A percentile compares a stretch with the other conserved stretches of the same genome.
phyloP scores from a whole-genome alignment of 2,113 vertebrate genomes.

The Arizona elegans region DNA sequence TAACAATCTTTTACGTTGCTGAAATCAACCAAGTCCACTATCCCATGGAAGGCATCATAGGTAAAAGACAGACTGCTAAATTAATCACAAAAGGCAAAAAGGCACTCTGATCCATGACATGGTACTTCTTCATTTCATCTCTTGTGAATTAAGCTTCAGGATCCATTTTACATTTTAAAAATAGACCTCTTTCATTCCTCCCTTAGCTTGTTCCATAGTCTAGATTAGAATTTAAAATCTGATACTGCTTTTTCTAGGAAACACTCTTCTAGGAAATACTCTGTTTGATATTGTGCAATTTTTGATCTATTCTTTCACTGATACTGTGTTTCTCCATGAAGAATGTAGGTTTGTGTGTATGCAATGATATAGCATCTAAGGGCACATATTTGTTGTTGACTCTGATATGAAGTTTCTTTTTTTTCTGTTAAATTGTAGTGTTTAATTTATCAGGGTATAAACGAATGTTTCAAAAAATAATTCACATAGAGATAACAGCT shows the following conservation, averaged over 20 bases:
- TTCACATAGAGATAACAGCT: not conserved
- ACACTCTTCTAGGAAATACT: not conserved
- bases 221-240: not conserved
- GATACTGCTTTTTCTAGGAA: not conserved
- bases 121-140: not conserved
- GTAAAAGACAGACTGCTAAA: not conserved
- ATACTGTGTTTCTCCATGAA: not conserved
- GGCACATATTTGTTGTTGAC: not conserved
- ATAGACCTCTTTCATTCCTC: not conserved
- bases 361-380: not conserved
- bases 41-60: not conserved
- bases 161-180: not conserved
- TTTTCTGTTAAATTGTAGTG: not conserved
- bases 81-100: not conserved
- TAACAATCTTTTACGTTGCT: not conserved
- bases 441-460: not conserved
- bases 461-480: not conserved
- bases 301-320: not conserved
- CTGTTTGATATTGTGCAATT: not conserved
- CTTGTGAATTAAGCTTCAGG: not conserved
- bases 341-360: not conserved
- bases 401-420: not conserved
- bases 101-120: not conserved
- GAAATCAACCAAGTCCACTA: not conserved
- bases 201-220: not conserved